Percentiles rank a stretch among this genome's conserved stretches.
These are phyloP conservation scores for Hydrozoanthus tunicans DNA, from an alignment of 64 coral and sea anemone species.

Conservation along the genomic window DNA sequence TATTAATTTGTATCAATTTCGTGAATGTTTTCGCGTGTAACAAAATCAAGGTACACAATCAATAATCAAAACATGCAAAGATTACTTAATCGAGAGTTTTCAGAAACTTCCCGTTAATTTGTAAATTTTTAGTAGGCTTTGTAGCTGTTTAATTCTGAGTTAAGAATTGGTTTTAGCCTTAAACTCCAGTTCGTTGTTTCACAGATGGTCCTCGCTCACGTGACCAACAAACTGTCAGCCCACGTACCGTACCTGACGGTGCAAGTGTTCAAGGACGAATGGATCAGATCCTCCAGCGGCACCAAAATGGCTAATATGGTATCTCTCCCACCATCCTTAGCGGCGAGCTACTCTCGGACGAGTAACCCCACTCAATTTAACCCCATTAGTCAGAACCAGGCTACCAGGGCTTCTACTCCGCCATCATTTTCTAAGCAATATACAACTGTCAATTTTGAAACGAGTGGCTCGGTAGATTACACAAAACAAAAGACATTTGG, in stretches of 20 bases:
- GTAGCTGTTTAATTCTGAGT: neutral
- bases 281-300: conserved; percentile 80
- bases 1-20: no score
- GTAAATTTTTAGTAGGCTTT: no score
- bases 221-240: conserved; percentile 85
- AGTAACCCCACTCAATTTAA: neutral
- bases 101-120: no score
- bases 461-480: neutral
- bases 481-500: conserved; percentile 18
- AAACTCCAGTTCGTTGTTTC: neutral
- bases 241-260: conserved; percentile 84
- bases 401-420: neutral
- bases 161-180: neutral
- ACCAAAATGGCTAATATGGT: conserved; percentile 64
- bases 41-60: no score
- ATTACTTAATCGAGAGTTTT: no score
- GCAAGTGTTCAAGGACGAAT: conserved; percentile 99
- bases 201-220: conserved; percentile 94
- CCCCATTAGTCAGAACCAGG: conserved; percentile 4
- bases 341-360: conserved; percentile 6
- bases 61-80: no score
- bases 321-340: conserved; percentile 29
- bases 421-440: conserved; percentile 2
- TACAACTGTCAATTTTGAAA: neutral
- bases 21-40: no score